Conservation (phyloP, 2,797 vertebrate species). For the Pterois miles region DNA sequence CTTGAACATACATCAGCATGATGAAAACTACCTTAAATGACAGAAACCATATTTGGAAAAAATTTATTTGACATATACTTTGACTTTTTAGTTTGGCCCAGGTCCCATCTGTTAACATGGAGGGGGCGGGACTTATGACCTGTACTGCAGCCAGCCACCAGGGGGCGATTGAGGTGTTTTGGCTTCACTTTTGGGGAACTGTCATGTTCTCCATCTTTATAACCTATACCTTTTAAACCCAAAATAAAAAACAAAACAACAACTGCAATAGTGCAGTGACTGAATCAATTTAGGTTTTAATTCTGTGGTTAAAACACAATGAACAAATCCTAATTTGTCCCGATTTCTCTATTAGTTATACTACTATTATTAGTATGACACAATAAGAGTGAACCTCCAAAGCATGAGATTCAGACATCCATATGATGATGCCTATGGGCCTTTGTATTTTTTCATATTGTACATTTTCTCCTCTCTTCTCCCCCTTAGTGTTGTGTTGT, state of each 20-base stretch:
- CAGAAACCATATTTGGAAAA: no score
- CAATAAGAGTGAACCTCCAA: background rate
- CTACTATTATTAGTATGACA: background rate
- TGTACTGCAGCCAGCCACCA: no score
- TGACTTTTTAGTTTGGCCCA: no score
- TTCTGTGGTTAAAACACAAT: background rate
- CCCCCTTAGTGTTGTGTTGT: background rate
- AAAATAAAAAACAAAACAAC: background rate
- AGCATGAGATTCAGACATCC: background rate
- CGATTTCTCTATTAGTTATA: background rate
- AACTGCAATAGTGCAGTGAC: background rate
- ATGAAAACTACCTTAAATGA: no score
- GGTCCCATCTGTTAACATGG: fast-evolving
- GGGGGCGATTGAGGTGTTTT: no score
- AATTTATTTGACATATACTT: no score
- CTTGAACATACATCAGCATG: no score
- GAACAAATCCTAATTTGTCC: background rate
- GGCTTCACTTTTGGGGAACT: no score
- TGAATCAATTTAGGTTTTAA: background rate
- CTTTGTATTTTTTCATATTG: background rate
- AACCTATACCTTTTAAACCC: no score
- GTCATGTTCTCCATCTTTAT: no score
- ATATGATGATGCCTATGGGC: background rate
- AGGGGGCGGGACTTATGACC: fast-evolving
- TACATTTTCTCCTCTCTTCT: background rate